Evolutionary conservation across 2,797 vertebrate genomes (phyloP).

Genomic region (Tolypeutes matacus): DNA sequence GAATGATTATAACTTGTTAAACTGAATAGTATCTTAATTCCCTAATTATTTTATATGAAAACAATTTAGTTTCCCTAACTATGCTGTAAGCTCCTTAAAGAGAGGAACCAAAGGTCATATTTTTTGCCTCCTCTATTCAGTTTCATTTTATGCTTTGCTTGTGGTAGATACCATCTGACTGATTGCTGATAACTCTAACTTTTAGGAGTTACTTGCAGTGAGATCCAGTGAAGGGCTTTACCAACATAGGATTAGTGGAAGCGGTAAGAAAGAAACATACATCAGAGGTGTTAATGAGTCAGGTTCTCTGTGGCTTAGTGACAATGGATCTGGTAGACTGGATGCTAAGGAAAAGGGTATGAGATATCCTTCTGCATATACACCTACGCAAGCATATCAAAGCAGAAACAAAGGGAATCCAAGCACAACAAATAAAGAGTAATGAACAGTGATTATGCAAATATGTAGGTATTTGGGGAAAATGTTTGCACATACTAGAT

Average conservation of each 20-base stretch:
- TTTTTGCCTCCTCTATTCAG: background rate
- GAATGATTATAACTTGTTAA: background rate
- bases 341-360: background rate
- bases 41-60: constrained; percentile 37
- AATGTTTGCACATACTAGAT: background rate
- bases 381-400: background rate
- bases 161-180: background rate
- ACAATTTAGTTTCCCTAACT: background rate
- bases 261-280: background rate
- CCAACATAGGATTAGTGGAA: background rate
- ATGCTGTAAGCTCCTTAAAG: background rate
- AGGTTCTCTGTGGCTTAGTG: background rate
- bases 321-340: background rate
- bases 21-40: background rate
- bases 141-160: background rate
- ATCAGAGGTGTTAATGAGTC: background rate
- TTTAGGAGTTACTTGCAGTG: constrained; percentile 21
- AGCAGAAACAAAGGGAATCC: background rate
- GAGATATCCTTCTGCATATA: background rate
- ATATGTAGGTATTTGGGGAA: background rate
- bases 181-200: background rate
- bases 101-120: background rate
- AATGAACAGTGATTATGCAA: constrained; percentile 22
- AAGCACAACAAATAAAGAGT: background rate
- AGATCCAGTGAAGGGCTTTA: constrained; percentile 6